phyloP scores from a whole-genome alignment of 2,113 vertebrate genomes.

The Probosciger aterrimus region DNA sequence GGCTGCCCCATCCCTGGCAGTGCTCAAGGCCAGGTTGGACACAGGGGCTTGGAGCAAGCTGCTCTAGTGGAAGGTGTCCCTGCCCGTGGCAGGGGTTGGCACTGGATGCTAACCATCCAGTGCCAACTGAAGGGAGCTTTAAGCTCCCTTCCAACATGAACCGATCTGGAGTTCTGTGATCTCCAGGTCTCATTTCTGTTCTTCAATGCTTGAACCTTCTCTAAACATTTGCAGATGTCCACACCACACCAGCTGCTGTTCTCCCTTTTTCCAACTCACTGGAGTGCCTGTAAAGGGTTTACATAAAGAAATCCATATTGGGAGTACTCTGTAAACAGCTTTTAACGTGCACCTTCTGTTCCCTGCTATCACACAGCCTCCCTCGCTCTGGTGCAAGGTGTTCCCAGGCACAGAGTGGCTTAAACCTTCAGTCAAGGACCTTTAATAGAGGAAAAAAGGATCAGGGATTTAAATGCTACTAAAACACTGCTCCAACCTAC shows the following conservation, averaged over 20 bases:
- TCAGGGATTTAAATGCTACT: not conserved
- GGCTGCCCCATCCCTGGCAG: not conserved
- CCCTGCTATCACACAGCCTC: not conserved
- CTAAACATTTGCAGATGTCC: not conserved
- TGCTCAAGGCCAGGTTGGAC: not conserved
- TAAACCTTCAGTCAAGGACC: not conserved
- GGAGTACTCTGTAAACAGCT: not conserved
- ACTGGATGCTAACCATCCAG: no score
- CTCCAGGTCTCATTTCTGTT: not conserved
- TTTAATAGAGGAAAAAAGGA: not conserved
- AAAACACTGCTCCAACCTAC: not conserved
- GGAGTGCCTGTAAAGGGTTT: not conserved
- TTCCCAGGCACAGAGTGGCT: not conserved
- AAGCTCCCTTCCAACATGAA: not conserved
- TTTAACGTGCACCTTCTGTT: not conserved
- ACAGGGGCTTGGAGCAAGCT: not conserved
- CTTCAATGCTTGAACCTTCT: not conserved
- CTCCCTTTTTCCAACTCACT: not conserved
- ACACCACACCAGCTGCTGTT: rapidly evolving
- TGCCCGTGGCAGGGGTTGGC: not conserved
- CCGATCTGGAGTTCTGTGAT: not conserved
- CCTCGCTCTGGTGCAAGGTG: no score
- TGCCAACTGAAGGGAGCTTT: no score
- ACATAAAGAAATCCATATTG: not conserved
- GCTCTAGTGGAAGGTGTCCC: not conserved